Evolutionary conservation across 2,797 vertebrate species (phyloP), one percentile per base, ranked within the genome.

Genomic region (Clarias laeviceps): DNA sequence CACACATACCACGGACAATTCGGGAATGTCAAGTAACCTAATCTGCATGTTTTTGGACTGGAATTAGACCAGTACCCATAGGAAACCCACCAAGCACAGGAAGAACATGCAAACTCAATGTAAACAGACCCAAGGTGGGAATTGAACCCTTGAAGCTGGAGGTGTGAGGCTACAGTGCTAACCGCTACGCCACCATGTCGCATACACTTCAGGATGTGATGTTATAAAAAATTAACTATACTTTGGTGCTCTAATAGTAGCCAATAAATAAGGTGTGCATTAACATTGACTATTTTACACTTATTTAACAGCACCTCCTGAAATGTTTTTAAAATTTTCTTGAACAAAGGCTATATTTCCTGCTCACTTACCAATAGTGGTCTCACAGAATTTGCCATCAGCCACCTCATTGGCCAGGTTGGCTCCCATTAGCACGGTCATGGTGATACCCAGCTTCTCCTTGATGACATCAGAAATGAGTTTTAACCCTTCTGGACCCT

Each of bases 371-470:
- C 98, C 98, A 0, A 99, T 98, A 57, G 98, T 99, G 6, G 98
- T 98, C 91, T 99, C 98, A 73, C 98, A 99, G 94, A 99, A 99
- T 92, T 99, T 99, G 91, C 96, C 97, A 0, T 96, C 97, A 6
- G 98, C 98, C 40, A 99, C 98, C 89, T 99, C 98, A 2, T 87
- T 97, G 90, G 98, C 98, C 40, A 99, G 96, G 92, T 99, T 99
- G 84, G 98, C 98, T 40, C 98, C 98, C 98, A 99, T 99, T 78
- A 99, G 95, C 87, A 99, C 98, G 0, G 93, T 96, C 95, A 97
- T 95, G n/a, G 94, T 92, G 90, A 99, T 98, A 80, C 96, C 96
- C 82, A 99, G 94, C 69, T 93, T 95, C 65, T 93, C 96, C 0
- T 90, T 92, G 89, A 99, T 98, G 79, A 99, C 96, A 83, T 98